Conservation (phyloP, 2,888 invertebrate species). For the Drosophila monieri region DNA sequence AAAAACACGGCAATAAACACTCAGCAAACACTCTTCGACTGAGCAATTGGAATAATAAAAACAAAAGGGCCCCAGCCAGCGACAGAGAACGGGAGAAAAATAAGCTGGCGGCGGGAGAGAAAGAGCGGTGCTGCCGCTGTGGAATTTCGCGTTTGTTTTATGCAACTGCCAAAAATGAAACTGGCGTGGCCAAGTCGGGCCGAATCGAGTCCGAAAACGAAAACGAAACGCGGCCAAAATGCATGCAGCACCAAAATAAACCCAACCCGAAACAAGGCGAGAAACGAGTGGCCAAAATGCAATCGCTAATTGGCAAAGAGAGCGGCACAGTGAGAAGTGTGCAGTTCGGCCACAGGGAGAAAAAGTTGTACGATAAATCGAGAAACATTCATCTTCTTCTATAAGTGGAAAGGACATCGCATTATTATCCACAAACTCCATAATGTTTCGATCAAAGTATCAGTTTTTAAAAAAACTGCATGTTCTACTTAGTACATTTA, state of each 20-base stretch:
- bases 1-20: constrained; percentile 20
- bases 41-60: constrained; percentile 16
- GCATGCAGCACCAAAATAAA: constrained; percentile 76
- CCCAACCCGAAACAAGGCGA: constrained; percentile 57
- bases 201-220: constrained; percentile 40
- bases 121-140: constrained; percentile 20
- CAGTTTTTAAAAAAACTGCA: too few relatives aligned
- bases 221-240: constrained; percentile 67
- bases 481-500: too few relatives aligned
- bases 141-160: constrained; percentile 65
- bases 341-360: constrained; percentile 3
- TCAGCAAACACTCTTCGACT: constrained; percentile 22
- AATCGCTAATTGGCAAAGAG: constrained; percentile 58
- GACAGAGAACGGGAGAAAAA: constrained; percentile 6
- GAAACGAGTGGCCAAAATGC: constrained; percentile 57
- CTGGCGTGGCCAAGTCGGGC: constrained; percentile 49
- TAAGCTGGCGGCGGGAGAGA: constrained; percentile 2
- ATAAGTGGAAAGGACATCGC: too few relatives aligned
- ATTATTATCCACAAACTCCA: too few relatives aligned
- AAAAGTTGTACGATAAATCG: background rate
- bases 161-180: constrained; percentile 66
- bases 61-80: constrained; percentile 12
- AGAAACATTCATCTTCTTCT: too few relatives aligned
- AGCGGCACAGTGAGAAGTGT: constrained; percentile 15
- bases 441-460: too few relatives aligned